These are phyloP conservation scores for Holcopasites calliopsidis DNA, from an alignment of 1,140 invertebrate species.

Conservation along the genomic window DNA sequence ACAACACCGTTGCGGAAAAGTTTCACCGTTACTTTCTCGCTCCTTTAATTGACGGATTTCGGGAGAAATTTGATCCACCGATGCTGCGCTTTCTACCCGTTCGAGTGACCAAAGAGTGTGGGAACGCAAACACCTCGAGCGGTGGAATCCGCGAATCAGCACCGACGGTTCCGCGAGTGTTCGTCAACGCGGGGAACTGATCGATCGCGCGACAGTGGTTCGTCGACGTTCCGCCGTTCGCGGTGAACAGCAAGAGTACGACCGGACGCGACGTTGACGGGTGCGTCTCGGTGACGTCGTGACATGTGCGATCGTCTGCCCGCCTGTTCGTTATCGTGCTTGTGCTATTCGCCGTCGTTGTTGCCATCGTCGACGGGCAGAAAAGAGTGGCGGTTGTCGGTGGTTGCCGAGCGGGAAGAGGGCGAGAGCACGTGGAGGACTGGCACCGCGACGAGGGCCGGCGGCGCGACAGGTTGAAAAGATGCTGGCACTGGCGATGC, in stretches of 20 bases:
- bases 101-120: too few species aligned
- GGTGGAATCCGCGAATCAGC: background rate
- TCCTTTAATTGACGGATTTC: background rate
- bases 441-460: conserved; percentile 59
- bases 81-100: conserved; percentile 25
- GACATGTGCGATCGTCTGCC: conserved; percentile 63
- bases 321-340: conserved; percentile 36
- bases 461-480: conserved; percentile 72
- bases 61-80: conserved; percentile 17
- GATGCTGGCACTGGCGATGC: conserved; percentile 79
- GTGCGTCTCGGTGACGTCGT: conserved; percentile 41
- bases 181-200: background rate
- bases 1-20: background rate
- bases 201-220: conserved; percentile 20
- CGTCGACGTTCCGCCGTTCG: background rate
- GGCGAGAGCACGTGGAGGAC: conserved; percentile 48
- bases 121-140: background rate
- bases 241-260: background rate
- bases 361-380: conserved; percentile 40
- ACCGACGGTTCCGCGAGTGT: conserved; percentile 14
- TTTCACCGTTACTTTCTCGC: conserved; percentile 16
- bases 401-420: conserved; percentile 5
- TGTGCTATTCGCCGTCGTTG: conserved; percentile 20
- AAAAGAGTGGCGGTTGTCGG: conserved; percentile 7
- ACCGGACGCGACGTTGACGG: conserved; percentile 19